phyloP scores from a whole-genome alignment of 2,113 vertebrate species.

The Empidonax traillii region DNA sequence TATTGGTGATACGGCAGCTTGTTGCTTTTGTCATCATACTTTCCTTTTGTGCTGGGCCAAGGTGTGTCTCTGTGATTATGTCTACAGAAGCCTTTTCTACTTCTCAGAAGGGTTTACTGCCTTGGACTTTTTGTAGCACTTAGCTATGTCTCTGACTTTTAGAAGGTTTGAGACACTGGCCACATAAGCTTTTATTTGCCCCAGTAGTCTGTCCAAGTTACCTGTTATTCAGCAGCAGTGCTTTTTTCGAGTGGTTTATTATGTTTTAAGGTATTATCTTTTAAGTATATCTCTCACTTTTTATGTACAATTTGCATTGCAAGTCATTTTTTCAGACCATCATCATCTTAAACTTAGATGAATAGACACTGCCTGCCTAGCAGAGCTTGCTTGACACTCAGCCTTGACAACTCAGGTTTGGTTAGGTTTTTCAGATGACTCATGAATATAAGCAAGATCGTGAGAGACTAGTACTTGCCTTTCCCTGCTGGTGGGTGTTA shows the following conservation, averaged over 20 bases:
- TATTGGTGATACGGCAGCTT: background rate
- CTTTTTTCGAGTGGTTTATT: background rate
- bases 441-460: background rate
- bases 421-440: constrained; percentile 1
- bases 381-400: background rate
- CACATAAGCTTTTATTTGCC: background rate
- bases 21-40: background rate
- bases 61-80: background rate
- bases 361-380: background rate
- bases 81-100: background rate
- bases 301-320: background rate
- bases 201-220: background rate
- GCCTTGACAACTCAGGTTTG: background rate
- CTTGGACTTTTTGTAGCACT: background rate
- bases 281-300: background rate
- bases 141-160: background rate
- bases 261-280: background rate
- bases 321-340: background rate
- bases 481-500: background rate
- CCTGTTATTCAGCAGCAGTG: background rate
- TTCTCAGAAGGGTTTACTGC: background rate
- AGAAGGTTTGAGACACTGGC: background rate
- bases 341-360: background rate
- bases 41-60: background rate
- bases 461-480: background rate